phyloP scores from a whole-genome alignment of 2,888 invertebrate genomes.

The Ochropacha duplaris region DNA sequence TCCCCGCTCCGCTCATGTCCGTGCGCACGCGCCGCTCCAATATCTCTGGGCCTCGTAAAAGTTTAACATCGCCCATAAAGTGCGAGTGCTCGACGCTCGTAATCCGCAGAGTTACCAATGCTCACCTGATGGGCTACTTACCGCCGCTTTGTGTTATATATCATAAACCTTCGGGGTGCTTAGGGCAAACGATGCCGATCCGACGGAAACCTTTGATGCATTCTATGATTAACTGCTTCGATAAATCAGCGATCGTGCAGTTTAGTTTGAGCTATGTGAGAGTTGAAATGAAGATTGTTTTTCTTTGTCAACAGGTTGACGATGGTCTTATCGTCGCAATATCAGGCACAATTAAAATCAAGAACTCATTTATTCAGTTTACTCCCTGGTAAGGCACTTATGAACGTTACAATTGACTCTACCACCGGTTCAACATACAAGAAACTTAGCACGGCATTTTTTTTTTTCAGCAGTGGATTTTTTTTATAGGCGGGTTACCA shows the following conservation, averaged over 20 bases:
- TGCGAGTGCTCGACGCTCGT: slow-evolving; percentile 2
- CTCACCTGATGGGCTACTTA: not conserved
- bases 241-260: not conserved
- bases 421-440: too few species aligned
- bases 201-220: not conserved
- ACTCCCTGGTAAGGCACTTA: too few species aligned
- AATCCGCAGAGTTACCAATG: not conserved
- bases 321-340: too few species aligned
- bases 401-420: too few species aligned
- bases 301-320: too few species aligned
- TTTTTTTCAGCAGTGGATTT: too few species aligned
- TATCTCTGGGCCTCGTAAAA: slow-evolving; percentile 12
- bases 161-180: not conserved
- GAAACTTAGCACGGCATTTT: too few species aligned
- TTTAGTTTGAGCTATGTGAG: not conserved
- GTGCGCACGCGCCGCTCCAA: not conserved
- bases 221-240: not conserved
- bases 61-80: slow-evolving; percentile 14
- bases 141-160: not conserved
- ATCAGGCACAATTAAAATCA: too few species aligned
- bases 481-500: too few species aligned
- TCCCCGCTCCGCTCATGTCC: not conserved
- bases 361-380: too few species aligned
- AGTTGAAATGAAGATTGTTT: too few species aligned
- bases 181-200: not conserved